A percentile compares a stretch with the other conserved stretches of the same genome.
These are phyloP conservation scores for Argyresthia goedartella DNA, from an alignment of 2,888 invertebrate species.

Conservation along the genomic window DNA sequence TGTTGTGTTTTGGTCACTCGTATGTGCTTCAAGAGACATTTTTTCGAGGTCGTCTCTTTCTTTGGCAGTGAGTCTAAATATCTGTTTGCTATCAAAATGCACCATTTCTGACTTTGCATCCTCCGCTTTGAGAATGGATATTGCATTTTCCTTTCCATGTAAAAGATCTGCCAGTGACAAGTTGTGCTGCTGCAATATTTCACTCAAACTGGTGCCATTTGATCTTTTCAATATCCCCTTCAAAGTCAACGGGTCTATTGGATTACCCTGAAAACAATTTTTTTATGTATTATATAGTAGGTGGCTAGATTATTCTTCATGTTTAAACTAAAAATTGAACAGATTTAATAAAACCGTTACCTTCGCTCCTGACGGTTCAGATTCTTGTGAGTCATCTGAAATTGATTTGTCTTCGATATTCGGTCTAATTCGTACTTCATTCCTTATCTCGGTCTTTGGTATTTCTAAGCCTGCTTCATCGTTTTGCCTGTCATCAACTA, in stretches of 20 bases:
- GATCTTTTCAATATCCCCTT: conserved; percentile 78
- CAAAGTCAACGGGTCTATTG: conserved; percentile 43
- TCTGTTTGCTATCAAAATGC: conserved; percentile 6
- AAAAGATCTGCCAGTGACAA: conserved; percentile 79
- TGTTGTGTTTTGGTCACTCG: not conserved
- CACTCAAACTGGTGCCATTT: conserved; percentile 80
- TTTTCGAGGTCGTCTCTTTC: conserved; percentile 3
- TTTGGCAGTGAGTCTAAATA: conserved; percentile 11
- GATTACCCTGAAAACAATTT: conserved; percentile 26
- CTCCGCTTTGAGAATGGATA: conserved; percentile 54
- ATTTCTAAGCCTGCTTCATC: conserved; percentile 5
- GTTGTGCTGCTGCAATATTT: conserved; percentile 82
- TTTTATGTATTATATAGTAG: not conserved
- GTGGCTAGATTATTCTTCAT: not conserved
- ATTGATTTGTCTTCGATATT: conserved; percentile 1
- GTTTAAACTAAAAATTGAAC: not conserved
- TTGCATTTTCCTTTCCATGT: conserved; percentile 74
- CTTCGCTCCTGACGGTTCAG: not conserved
- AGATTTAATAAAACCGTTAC: no score
- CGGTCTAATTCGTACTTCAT: conserved; percentile 5
- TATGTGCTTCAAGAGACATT: not conserved
- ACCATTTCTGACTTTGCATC: not conserved
- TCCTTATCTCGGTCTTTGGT: conserved; percentile 3
- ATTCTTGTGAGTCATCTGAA: not conserved
- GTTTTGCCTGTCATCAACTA: no score